Percentiles rank a stretch among this genome's conserved stretches.
Evolutionary conservation across 2,888 invertebrate genomes (phyloP).

Genomic region (Pseudococcus jackbeardsleyi): DNA sequence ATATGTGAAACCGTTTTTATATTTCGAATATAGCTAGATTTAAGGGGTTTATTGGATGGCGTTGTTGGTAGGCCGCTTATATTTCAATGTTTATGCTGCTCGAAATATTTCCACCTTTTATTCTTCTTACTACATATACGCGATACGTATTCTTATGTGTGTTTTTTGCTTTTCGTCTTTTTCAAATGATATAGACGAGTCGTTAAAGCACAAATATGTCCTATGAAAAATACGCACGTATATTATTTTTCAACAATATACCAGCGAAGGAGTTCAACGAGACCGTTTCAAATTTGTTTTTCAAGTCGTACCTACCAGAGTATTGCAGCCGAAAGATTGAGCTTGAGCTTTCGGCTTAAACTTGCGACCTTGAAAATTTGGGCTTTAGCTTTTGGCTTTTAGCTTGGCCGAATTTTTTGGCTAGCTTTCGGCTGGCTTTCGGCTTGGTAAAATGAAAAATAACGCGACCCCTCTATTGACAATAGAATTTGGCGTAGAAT

Average conservation of each 20-base stretch:
- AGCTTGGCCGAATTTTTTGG: too few species aligned
- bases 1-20: conserved; percentile 39
- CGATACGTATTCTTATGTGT: background rate
- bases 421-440: too few species aligned
- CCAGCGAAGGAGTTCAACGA: background rate
- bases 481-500: too few species aligned
- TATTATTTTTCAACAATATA: background rate
- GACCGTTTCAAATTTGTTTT: background rate
- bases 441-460: too few species aligned
- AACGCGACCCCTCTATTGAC: too few species aligned
- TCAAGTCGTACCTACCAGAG: background rate
- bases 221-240: background rate
- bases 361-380: too few species aligned
- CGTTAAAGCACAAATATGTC: conserved; percentile 7
- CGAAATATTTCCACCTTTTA: conserved; percentile 14
- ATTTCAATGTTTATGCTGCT: conserved; percentile 23
- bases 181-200: conserved; percentile 17
- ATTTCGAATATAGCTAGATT: conserved; percentile 32
- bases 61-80: conserved; percentile 15
- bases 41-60: conserved; percentile 23
- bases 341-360: too few species aligned
- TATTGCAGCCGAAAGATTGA: too few species aligned
- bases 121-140: background rate
- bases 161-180: background rate
- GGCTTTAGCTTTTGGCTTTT: too few species aligned